Base-by-base conservation (phyloP, 2,797 vertebrate species). In the Neosilurus hyrtlii region DNA sequence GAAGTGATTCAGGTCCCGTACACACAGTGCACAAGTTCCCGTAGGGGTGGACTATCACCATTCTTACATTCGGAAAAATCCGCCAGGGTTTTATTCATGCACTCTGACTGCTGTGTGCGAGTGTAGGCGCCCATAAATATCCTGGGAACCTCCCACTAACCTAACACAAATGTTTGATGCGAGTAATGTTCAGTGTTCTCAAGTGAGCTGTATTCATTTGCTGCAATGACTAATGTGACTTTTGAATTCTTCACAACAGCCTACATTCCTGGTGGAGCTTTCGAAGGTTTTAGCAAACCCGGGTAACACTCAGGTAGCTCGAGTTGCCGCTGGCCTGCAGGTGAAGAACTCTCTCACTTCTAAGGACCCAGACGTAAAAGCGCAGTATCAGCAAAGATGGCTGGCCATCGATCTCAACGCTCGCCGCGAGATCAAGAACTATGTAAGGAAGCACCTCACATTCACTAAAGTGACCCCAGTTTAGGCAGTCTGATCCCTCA, bases 271-370 rank as follows among this genome's bases (percentile, higher is more conserved):
- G 91, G 96, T 99, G 94, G 97, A 99, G 93, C 92, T 99, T 90
- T 98, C 97, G 83, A 97, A 97, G 90, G 98, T 99, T 80, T 92
- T 99, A 90, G 98, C 97, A 0, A 99, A 99, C 87, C 98, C 98
- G 0, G 97, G 96, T 18, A 99, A 99, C 94, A 98, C 97, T 59
- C 98, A 99, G 87, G 98, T 99, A 68, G 98, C 97, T 0, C 96
- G 98, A 0, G 97, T 99, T 1, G 98, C 98, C 0, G 96, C 98
- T 0, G 98, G 97, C 22, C 92, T 99, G 89, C 97, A 99, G 95
- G 97, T 99, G 89, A 99, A 99, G 93, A 99, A 99, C 92, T 99
- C 98, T 0, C 91, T 99, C 91, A 99, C 97, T 0, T 98, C 97
- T 80, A 99, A 99, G 93, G 98, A 99, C 83, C 96, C 97, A 0